phyloP scores from a whole-genome alignment of 2,888 invertebrate species.

The Pammene fasciana region DNA sequence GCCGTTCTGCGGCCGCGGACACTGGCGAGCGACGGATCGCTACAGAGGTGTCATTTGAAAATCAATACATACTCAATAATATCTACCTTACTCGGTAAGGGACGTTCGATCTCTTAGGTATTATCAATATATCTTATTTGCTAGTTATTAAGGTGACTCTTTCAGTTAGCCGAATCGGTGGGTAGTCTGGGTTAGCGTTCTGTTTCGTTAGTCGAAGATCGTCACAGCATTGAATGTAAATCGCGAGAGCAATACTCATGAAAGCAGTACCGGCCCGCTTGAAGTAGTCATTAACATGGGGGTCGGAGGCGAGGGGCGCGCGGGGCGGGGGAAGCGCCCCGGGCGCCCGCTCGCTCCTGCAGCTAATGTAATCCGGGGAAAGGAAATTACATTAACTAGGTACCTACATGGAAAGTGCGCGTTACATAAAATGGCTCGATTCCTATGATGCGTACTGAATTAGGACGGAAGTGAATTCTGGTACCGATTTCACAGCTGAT shows the following conservation, averaged over 20 bases:
- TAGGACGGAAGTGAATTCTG: constrained; percentile 84
- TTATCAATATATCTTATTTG: constrained; percentile 79
- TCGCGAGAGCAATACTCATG: constrained; percentile 71
- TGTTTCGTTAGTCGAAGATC: constrained; percentile 39
- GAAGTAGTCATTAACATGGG: constrained; percentile 50
- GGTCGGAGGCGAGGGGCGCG: constrained; percentile 27
- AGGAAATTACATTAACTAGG: constrained; percentile 77
- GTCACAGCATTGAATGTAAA: constrained; percentile 50
- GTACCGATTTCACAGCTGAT: constrained; percentile 82
- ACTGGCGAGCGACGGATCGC: constrained; percentile 48
- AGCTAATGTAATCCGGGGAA: constrained; percentile 77
- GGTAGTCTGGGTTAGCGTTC: constrained; percentile 56
- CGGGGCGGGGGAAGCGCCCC: constrained; percentile 40
- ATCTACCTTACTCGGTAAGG: constrained; percentile 83
- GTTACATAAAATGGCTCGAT: constrained; percentile 84
- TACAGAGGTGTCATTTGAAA: constrained; percentile 77
- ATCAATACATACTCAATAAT: constrained; percentile 76
- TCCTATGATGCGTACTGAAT: constrained; percentile 82
- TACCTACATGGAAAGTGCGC: constrained; percentile 71
- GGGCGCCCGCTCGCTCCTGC: constrained; percentile 47
- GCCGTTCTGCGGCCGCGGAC: constrained; percentile 44
- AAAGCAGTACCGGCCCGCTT: constrained; percentile 80
- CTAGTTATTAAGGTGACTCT: constrained; percentile 73
- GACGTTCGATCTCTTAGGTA: constrained; percentile 83
- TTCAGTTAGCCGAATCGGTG: constrained; percentile 74